A percentile compares a stretch with the other conserved stretches of the same genome.
These are phyloP conservation scores for Tyria jacobaeae DNA, from an alignment of 2,888 invertebrate species.

Conservation along the genomic window DNA sequence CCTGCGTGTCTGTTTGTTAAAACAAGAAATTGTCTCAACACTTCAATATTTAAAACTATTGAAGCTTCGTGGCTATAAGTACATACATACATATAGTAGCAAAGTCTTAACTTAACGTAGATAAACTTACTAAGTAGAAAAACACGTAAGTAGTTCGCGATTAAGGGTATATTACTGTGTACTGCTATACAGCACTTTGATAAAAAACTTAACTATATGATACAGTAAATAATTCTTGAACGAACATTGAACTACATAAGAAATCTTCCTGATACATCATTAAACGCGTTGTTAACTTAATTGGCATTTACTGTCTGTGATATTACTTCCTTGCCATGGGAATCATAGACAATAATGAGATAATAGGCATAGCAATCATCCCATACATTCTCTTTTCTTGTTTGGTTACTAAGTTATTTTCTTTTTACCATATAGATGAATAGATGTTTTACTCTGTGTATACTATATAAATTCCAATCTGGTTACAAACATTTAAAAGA, in stretches of 20 bases:
- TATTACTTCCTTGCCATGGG: constrained; percentile 20
- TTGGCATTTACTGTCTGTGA: not conserved
- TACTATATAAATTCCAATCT: no score
- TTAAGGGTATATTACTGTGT: no score
- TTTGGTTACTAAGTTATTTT: not conserved
- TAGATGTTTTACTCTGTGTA: no score
- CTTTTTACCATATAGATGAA: not conserved
- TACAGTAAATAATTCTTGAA: constrained; percentile 2
- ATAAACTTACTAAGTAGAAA: no score
- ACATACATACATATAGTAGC: no score
- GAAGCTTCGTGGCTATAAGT: no score
- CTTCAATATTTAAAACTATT: no score
- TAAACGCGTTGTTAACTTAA: not conserved
- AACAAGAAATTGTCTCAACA: no score
- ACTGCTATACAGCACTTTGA: not conserved
- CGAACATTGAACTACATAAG: constrained; percentile 7
- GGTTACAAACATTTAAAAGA: no score
- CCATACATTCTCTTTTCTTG: constrained; percentile 2
- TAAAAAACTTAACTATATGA: not conserved
- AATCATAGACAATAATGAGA: constrained; percentile 34
- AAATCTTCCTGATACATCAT: constrained; percentile 5
- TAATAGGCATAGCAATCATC: constrained; percentile 20
- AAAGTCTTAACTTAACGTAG: no score
- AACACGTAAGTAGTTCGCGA: no score
- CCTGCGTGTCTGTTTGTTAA: no score